Base-by-base conservation (phyloP, 2,797 vertebrate genomes). In the Eremophila alpestris region DNA sequence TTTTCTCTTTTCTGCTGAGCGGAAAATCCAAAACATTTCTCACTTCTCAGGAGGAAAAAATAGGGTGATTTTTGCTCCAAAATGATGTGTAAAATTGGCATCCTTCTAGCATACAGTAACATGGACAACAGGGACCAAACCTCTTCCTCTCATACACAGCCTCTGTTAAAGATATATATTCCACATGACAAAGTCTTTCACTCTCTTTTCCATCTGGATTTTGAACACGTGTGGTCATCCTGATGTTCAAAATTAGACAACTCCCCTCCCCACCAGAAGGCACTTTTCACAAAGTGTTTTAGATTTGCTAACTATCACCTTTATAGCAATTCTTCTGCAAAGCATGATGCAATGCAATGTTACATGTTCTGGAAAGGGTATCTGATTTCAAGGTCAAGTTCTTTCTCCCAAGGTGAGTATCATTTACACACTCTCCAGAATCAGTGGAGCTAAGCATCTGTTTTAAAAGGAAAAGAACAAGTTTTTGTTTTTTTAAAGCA, bases 361-460 rank as follows among this genome's bases (percentile, higher is more conserved):
- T 96, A 63, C 80, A 93, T 86, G 41, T 60, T 93, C 89, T 94
- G 87, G 94, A 96, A 93, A 93, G 80, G 45, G 52, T 59, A 75
- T 86, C 27, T 79, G 48, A 79, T 75, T 95, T 82, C 67, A 93
- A 91, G 65, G 87, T 87, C 70, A 93, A 77, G 70, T 69, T 93
- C 27, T 86, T 91, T 93, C 62, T 93, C 84, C 82, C 94, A 90
- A 76, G 73, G 67, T 29, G 73, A 69, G 59, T 86, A 83, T 83
- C 78, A 81, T 90, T 94, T 90, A 83, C 49, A 60, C 16, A 21
- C 22, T 78, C 27, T 93, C 63, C 80, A 92, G 74, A 91, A 95
- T 20, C 59, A 84, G 13, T 16, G 10, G 73, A 89, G 36, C 19
- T 69, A 85, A 90, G 60, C 23, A 36, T 27, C 17, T 36, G 38